Evolutionary conservation across 2,888 invertebrate genomes (phyloP).

Genomic region (Scaptomyza flava): DNA sequence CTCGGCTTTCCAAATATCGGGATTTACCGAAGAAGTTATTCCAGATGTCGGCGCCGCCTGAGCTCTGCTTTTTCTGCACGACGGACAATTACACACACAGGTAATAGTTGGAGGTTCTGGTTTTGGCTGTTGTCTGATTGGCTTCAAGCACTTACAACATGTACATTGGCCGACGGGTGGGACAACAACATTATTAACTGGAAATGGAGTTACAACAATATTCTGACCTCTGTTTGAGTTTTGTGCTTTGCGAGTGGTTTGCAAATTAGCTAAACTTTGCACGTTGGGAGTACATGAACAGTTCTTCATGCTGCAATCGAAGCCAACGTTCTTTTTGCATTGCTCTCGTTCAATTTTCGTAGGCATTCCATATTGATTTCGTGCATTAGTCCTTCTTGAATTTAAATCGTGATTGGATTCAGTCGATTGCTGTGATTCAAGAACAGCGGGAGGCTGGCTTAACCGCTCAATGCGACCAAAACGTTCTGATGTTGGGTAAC

Average conservation of each 20-base stretch:
- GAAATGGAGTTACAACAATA: not conserved
- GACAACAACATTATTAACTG: too few relatives aligned
- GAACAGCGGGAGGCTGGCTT: conserved; percentile 13
- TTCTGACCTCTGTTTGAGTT: not conserved
- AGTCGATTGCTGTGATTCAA: not conserved
- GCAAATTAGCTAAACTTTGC: not conserved
- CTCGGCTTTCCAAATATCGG: too few relatives aligned
- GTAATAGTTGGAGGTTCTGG: not conserved
- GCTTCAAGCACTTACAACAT: not conserved
- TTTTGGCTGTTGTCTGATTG: not conserved
- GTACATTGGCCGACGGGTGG: not conserved
- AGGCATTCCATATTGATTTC: not conserved
- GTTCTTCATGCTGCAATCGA: not conserved
- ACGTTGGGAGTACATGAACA: not conserved
- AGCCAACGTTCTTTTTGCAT: not conserved
- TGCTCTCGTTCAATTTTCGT: not conserved
- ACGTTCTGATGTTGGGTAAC: not conserved
- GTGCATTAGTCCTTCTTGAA: not conserved
- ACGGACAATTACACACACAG: not conserved
- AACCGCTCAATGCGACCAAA: conserved; percentile 23
- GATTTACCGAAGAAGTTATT: too few relatives aligned
- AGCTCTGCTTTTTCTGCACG: not conserved
- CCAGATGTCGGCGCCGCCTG: not conserved
- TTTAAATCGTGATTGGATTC: not conserved
- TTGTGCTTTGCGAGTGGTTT: not conserved